Evolutionary conservation across 1,140 invertebrate genomes (phyloP).

Genomic region (Drosophila micromelanica): DNA sequence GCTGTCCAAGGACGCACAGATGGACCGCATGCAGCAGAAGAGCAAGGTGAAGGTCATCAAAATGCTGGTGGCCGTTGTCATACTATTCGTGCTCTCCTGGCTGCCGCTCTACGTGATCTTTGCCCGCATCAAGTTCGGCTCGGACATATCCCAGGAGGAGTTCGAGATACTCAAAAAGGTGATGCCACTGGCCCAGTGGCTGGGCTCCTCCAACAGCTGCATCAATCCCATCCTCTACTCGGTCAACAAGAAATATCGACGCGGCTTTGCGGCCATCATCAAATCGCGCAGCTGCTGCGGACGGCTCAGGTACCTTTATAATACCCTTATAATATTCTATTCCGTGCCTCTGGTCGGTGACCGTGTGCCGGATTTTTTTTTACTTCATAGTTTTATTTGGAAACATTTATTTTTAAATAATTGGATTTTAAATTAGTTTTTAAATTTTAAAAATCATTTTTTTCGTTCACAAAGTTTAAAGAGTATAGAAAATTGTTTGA

Average conservation of each 20-base stretch:
- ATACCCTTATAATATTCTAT: too few relatives aligned
- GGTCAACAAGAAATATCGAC: conserved; percentile 97
- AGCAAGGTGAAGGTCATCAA: conserved; percentile 97
- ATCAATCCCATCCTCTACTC: conserved; percentile 98
- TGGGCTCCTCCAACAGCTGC: conserved; percentile 97
- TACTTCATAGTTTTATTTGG: too few relatives aligned
- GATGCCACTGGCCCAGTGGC: conserved; percentile 97
- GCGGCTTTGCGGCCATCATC: conserved; percentile 95
- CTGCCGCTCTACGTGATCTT: conserved; percentile 96
- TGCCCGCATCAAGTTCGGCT: conserved; percentile 92
- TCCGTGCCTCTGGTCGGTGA: too few relatives aligned
- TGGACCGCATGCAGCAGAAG: conserved; percentile 95
- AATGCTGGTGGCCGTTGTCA: conserved; percentile 97
- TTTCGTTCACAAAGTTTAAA: too few relatives aligned
- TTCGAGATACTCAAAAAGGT: conserved; percentile 92
- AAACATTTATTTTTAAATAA: too few relatives aligned
- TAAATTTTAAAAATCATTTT: too few relatives aligned
- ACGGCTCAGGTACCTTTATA: conserved; percentile 89
- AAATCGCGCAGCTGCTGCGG: conserved; percentile 93
- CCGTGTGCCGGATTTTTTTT: too few relatives aligned
- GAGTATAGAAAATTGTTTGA: too few relatives aligned
- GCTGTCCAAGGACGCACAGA: conserved; percentile 93
- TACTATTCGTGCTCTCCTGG: conserved; percentile 97
- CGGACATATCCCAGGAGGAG: conserved; percentile 85
- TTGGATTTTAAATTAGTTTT: too few relatives aligned